Percentiles rank a stretch among this genome's conserved stretches.
Evolutionary conservation across 2,113 vertebrate species (phyloP).

Genomic region (Ailuropoda melanoleuca): DNA sequence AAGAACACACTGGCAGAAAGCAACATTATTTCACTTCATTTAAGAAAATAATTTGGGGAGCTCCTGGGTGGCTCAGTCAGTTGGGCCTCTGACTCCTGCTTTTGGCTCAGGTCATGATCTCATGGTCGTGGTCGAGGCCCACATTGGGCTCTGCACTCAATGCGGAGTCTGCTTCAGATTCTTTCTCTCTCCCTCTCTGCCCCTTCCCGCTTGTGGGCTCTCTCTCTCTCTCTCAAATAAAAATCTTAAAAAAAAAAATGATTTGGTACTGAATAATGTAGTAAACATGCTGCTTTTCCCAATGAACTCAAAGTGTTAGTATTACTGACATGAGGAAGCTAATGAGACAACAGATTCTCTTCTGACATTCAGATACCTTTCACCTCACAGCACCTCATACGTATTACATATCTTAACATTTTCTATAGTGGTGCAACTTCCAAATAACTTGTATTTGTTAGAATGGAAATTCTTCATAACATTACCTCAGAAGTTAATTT

Average conservation of each 20-base stretch:
- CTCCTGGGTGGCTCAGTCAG: neutral
- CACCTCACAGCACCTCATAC: neutral
- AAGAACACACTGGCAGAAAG: neutral
- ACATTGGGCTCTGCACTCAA: neutral
- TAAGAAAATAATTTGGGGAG: neutral
- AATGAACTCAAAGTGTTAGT: neutral
- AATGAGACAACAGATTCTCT: neutral
- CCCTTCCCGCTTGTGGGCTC: neutral
- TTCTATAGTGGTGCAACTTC: neutral
- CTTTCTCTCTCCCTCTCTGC: neutral
- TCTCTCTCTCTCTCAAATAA: neutral
- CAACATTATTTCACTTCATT: neutral
- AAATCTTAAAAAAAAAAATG: neutral
- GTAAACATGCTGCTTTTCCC: neutral
- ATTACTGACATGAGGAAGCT: neutral
- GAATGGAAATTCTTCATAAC: neutral
- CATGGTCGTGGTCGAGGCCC: neutral
- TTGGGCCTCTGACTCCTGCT: neutral
- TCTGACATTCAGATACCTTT: neutral
- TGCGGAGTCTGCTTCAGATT: neutral
- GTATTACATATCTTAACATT: conserved; percentile 10
- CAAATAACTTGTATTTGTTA: neutral
- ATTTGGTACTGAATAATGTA: neutral
- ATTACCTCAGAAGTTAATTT: conserved; percentile 29
- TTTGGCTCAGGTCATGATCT: neutral